Evolutionary conservation across 2,797 vertebrate genomes (phyloP).

Genomic region (Merluccius polli): DNA sequence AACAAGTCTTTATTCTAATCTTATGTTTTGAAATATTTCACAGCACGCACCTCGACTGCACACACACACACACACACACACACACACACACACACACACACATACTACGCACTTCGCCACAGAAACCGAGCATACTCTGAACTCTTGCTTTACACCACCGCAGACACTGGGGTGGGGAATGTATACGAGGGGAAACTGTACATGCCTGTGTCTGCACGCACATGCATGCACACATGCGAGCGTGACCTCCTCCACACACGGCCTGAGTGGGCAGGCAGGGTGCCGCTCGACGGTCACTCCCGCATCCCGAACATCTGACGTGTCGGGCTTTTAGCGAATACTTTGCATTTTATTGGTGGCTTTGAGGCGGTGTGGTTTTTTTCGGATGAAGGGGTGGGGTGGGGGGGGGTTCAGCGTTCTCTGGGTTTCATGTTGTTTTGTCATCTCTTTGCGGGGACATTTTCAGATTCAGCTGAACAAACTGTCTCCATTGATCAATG

Average conservation of each 20-base stretch:
- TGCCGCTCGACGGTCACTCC: too few species aligned
- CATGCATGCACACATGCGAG: background rate
- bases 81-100: too few species aligned
- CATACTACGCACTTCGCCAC: too few species aligned
- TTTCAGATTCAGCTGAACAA: background rate
- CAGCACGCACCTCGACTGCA: background rate
- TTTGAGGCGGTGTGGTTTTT: conserved; percentile 28
- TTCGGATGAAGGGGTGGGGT: background rate
- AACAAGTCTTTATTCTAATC: background rate
- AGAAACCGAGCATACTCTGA: too few species aligned
- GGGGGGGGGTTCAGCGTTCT: conserved; percentile 32
- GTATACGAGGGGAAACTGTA: background rate
- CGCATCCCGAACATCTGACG: conserved; percentile 32
- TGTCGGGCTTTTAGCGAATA: conserved; percentile 33
- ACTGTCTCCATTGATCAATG: background rate
- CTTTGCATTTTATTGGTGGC: conserved; percentile 43
- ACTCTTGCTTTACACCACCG: background rate
- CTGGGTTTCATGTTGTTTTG: conserved; percentile 25
- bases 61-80: too few species aligned
- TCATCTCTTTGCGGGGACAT: conserved; percentile 27
- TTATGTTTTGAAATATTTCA: background rate
- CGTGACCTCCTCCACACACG: background rate
- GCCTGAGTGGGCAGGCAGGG: background rate
- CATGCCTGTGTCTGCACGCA: conserved; percentile 2
- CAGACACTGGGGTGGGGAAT: background rate